Evolutionary conservation across 1,140 invertebrate species (phyloP).

Genomic region (Zaprionus africanus): DNA sequence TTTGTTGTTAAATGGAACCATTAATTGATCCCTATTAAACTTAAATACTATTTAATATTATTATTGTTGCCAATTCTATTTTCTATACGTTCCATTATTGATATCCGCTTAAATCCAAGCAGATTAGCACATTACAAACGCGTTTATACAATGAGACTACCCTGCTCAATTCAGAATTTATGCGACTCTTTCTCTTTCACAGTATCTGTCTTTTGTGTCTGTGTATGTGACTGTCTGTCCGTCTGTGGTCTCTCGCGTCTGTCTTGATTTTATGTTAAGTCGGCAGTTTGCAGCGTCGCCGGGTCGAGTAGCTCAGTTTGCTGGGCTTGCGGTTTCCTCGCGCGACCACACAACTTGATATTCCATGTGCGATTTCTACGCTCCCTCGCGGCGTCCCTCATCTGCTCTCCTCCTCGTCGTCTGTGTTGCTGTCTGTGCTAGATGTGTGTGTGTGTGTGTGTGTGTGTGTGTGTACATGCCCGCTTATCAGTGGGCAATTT

Average conservation of each 20-base stretch:
- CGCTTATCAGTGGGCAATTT: slow-evolving; percentile 62
- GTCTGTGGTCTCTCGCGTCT: not conserved
- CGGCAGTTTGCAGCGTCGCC: slow-evolving; percentile 37
- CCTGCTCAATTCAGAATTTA: slow-evolving; percentile 4
- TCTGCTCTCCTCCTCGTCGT: no score
- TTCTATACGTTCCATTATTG: not conserved
- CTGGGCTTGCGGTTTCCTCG: slow-evolving; percentile 52
- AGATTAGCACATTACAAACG: not conserved
- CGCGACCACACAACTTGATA: slow-evolving; percentile 56
- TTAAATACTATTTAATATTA: no score
- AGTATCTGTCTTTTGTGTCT: not conserved
- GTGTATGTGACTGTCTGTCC: slow-evolving; percentile 13
- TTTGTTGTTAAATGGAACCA: no score
- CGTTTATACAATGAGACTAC: slow-evolving; percentile 12
- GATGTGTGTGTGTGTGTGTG: not conserved
- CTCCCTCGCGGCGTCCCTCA: not conserved
- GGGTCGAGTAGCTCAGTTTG: slow-evolving; percentile 26
- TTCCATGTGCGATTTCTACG: slow-evolving; percentile 42
- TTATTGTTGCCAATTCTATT: not conserved
- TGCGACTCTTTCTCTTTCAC: not conserved
- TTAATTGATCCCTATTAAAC: no score
- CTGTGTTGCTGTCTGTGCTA: not conserved
- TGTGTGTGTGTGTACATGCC: slow-evolving; percentile 9
- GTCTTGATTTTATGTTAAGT: slow-evolving; percentile 35
- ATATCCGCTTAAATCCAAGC: not conserved